These are phyloP conservation scores for Amphilophus citrinellus DNA, from an alignment of 2,113 vertebrate genomes.

Conservation along the genomic window DNA sequence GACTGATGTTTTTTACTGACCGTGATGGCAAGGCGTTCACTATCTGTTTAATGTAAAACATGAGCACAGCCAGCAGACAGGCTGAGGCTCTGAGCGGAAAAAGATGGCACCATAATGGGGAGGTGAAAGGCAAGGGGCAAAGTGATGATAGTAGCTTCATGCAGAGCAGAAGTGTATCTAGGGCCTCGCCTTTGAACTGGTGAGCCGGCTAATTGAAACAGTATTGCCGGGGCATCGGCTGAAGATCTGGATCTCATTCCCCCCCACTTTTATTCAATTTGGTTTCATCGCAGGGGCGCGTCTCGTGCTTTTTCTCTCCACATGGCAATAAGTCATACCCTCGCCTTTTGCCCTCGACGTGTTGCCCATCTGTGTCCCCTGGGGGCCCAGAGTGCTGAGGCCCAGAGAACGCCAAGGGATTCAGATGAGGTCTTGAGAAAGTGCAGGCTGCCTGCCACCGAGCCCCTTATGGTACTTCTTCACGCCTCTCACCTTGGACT, in stretches of 20 bases:
- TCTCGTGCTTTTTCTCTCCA: slow-evolving; percentile 58
- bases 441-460: slow-evolving; percentile 62
- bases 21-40: slow-evolving; percentile 41
- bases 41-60: slow-evolving; percentile 79
- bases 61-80: slow-evolving; percentile 47
- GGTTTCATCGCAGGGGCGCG: slow-evolving; percentile 61
- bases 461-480: slow-evolving; percentile 77
- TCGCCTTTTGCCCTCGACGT: slow-evolving; percentile 80
- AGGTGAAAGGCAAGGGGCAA: slow-evolving; percentile 69
- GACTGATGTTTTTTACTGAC: slow-evolving; percentile 67
- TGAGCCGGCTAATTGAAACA: slow-evolving; percentile 83
- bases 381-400: slow-evolving; percentile 50
- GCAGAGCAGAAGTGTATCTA: slow-evolving; percentile 67
- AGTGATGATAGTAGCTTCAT: slow-evolving; percentile 76
- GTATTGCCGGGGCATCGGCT: slow-evolving; percentile 68
- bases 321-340: slow-evolving; percentile 83
- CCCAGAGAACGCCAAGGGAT: slow-evolving; percentile 48
- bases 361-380: slow-evolving; percentile 84
- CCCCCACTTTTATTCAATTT: slow-evolving; percentile 79
- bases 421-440: slow-evolving; percentile 76
- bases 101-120: slow-evolving; percentile 66
- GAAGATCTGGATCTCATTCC: slow-evolving; percentile 82
- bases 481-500: slow-evolving; percentile 81
- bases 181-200: slow-evolving; percentile 80
- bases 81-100: slow-evolving; percentile 53